These are phyloP conservation scores for Bothrops alternatus DNA, from an alignment of 2,797 vertebrate species.

Conservation along the genomic window DNA sequence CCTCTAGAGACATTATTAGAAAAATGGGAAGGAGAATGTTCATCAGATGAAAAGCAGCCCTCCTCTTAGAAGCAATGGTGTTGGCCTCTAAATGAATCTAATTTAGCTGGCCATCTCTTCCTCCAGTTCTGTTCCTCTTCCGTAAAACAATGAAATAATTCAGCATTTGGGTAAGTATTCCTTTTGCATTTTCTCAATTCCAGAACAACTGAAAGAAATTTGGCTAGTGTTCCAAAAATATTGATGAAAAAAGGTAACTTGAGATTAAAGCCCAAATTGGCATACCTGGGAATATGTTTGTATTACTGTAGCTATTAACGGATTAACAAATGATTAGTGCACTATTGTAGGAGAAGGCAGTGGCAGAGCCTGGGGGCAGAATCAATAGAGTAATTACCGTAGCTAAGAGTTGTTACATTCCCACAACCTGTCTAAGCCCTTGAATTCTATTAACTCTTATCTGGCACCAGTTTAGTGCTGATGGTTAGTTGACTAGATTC, in stretches of 20 bases:
- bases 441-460: too few relatives aligned
- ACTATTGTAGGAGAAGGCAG: background rate
- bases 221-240: slow-evolving; percentile 15
- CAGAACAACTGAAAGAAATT: slow-evolving; percentile 11
- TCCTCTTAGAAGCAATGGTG: background rate
- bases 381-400: too few relatives aligned
- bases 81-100: background rate
- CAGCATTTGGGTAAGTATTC: background rate
- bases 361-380: too few relatives aligned
- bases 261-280: slow-evolving; percentile 30
- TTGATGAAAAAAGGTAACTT: slow-evolving; percentile 5
- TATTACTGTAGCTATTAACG: slow-evolving; percentile 9
- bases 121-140: background rate
- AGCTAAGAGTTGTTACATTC: too few relatives aligned
- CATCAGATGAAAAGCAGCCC: background rate
- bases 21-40: background rate
- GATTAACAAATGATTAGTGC: slow-evolving; percentile 18
- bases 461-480: background rate
- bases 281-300: slow-evolving; percentile 17
- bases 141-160: background rate
- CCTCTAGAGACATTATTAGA: background rate
- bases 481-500: background rate
- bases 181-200: slow-evolving; percentile 7
- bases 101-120: background rate
- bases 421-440: too few relatives aligned